phyloP scores from a whole-genome alignment of 2,888 invertebrate genomes.

The Zaprionus bogoriensis region DNA sequence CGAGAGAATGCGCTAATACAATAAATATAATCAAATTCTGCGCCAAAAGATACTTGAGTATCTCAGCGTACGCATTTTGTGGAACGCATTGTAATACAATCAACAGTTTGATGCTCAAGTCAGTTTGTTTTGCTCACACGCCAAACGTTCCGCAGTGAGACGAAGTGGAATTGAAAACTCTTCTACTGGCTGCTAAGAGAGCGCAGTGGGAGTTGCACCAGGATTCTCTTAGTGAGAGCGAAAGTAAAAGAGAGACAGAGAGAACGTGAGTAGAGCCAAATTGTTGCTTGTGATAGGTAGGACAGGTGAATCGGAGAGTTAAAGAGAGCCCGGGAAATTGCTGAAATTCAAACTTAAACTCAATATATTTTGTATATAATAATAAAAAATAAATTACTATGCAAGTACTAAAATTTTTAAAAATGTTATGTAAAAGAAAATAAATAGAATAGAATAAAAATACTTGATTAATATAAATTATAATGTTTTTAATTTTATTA shows the following conservation, averaged over 20 bases:
- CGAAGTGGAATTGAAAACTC: slow-evolving; percentile 53
- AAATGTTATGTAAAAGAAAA: not conserved
- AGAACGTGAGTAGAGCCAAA: not conserved
- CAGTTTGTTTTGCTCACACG: slow-evolving; percentile 60
- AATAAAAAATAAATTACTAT: too few relatives aligned
- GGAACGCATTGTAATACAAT: slow-evolving; percentile 27
- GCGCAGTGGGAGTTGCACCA: not conserved
- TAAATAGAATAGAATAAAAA: not conserved
- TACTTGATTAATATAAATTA: not conserved
- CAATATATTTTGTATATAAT: too few relatives aligned
- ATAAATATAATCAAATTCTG: not conserved
- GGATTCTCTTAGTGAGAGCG: too few relatives aligned
- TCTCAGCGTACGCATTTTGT: not conserved
- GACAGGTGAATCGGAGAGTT: too few relatives aligned
- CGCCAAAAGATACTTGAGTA: not conserved
- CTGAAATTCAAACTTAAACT: too few relatives aligned
- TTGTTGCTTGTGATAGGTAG: too few relatives aligned
- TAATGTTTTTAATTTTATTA: too few relatives aligned
- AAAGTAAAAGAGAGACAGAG: not conserved
- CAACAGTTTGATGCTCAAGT: slow-evolving; percentile 62
- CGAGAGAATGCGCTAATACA: too few relatives aligned
- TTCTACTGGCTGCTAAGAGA: slow-evolving; percentile 52
- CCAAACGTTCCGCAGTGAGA: slow-evolving; percentile 27
- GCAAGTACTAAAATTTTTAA: too few relatives aligned
- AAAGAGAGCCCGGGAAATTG: too few relatives aligned